Percentiles rank a stretch among this genome's conserved stretches.
Conservation (phyloP, 1,140 invertebrate genomes). For the Drosophila varians region DNA sequence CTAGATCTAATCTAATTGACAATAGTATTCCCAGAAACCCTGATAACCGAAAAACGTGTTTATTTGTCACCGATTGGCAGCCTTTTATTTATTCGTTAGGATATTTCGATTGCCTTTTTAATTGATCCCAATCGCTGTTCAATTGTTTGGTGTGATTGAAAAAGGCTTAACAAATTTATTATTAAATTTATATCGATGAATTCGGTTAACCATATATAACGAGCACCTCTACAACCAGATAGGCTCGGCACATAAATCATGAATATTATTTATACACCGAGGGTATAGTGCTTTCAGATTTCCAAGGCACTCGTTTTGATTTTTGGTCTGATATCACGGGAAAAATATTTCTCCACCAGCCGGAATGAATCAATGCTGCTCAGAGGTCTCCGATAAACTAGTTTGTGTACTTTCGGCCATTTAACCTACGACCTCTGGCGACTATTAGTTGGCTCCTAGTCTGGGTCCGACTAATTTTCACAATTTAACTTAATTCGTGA, state of each 20-base stretch:
- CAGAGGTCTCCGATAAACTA: constrained; percentile 47
- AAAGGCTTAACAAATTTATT: constrained; percentile 76
- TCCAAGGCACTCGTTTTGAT: constrained; percentile 28
- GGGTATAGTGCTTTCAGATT: constrained; percentile 10
- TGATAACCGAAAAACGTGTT: not conserved
- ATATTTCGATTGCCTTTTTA: constrained; percentile 77
- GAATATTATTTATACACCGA: constrained; percentile 23
- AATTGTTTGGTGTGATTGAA: constrained; percentile 81
- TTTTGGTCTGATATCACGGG: constrained; percentile 62
- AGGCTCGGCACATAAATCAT: constrained; percentile 42
- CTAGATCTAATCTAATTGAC: not conserved
- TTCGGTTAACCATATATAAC: constrained; percentile 18
- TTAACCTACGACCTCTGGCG: constrained; percentile 45
- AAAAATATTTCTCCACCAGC: constrained; percentile 32
- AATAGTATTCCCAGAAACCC: not conserved
- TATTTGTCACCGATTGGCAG: constrained; percentile 13
- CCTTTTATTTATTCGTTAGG: constrained; percentile 64
- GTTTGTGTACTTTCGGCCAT: constrained; percentile 55
- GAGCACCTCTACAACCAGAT: constrained; percentile 20
- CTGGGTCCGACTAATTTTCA: constrained; percentile 24
- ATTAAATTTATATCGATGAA: constrained; percentile 69
- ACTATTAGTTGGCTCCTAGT: constrained; percentile 49
- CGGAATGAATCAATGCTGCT: constrained; percentile 68
- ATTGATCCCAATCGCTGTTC: constrained; percentile 77
- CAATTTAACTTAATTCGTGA: constrained; percentile 76